Percentiles rank a stretch among this genome's conserved stretches.
Evolutionary conservation across 1,140 invertebrate species (phyloP).

Genomic region (Sarcophaga bullata): DNA sequence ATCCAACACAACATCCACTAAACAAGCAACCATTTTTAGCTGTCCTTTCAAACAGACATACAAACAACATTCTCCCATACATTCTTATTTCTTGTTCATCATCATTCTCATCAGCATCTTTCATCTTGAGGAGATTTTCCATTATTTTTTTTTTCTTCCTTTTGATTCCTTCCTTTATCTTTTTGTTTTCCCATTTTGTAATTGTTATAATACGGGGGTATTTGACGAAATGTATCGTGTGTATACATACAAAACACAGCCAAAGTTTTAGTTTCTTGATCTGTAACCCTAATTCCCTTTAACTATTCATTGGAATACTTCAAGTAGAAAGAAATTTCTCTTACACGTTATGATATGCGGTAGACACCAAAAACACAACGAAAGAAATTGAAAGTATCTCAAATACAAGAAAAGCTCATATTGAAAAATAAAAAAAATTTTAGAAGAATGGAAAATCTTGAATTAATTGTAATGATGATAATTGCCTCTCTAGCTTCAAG

Average conservation of each 20-base stretch:
- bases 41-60: no score
- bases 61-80: neutral
- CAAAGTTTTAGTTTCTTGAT: neutral
- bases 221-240: neutral
- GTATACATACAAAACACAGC: neutral
- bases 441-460: no score
- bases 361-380: neutral
- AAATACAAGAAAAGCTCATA: no score
- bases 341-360: neutral
- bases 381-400: no score
- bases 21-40: neutral
- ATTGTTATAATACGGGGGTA: neutral
- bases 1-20: neutral
- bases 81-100: neutral
- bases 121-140: neutral
- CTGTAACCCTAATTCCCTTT: constrained; percentile 22
- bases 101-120: neutral
- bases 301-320: constrained; percentile 1
- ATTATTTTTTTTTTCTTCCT: neutral
- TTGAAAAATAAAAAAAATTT: no score
- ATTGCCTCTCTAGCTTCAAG: no score
- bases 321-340: neutral
- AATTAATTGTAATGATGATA: no score
- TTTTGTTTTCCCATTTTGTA: neutral
- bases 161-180: neutral